Evolutionary conservation across 2,888 invertebrate genomes (phyloP).

Genomic region (Pemphredon lugubris): DNA sequence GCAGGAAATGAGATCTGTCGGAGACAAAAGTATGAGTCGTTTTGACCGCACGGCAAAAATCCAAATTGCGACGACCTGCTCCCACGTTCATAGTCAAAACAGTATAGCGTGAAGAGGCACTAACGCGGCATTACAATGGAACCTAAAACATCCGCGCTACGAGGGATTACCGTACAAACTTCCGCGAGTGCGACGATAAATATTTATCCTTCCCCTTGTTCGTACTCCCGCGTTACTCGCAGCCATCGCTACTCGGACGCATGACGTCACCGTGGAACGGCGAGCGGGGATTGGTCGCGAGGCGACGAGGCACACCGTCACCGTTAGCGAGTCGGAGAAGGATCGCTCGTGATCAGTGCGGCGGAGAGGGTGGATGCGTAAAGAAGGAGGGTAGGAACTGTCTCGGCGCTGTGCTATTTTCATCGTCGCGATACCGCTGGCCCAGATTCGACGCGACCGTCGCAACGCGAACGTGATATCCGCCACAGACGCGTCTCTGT

Average conservation of each 20-base stretch:
- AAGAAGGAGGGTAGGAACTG: conserved; percentile 46
- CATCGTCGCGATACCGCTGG: conserved; percentile 73
- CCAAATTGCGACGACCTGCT: too few species aligned
- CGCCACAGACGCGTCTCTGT: conserved; percentile 29
- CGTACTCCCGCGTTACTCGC: background rate
- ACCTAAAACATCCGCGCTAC: background rate
- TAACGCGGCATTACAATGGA: too few species aligned
- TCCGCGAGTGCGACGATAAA: too few species aligned
- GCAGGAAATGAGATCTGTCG: too few species aligned
- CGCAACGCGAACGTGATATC: conserved; percentile 62
- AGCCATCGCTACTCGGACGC: background rate
- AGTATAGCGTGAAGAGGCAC: too few species aligned
- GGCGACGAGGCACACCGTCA: background rate
- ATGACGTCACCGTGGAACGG: conserved; percentile 37
- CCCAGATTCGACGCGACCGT: conserved; percentile 77
- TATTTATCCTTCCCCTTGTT: too few species aligned
- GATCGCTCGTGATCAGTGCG: background rate
- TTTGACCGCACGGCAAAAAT: too few species aligned
- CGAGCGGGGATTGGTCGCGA: conserved; percentile 27
- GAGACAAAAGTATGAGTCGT: too few species aligned
- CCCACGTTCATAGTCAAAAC: too few species aligned
- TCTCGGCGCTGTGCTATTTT: conserved; percentile 76
- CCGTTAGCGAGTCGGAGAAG: conserved; percentile 4
- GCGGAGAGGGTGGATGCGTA: conserved; percentile 6
- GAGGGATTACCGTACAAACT: background rate